phyloP scores from a whole-genome alignment of 2,888 invertebrate genomes.

The Gymnosoma rotundatum region DNA sequence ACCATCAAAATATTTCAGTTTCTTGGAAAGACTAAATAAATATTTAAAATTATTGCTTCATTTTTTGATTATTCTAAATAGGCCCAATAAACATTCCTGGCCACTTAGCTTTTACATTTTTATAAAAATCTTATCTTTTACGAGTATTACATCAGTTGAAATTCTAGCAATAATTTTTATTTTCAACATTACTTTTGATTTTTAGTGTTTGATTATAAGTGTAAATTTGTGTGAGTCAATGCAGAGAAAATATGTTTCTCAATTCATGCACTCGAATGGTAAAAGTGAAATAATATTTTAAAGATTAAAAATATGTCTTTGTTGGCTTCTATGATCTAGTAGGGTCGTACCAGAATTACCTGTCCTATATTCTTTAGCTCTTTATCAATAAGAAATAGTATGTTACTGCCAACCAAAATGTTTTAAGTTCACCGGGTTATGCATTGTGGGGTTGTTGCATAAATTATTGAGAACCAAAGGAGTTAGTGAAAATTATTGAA shows the following conservation, averaged over 20 bases:
- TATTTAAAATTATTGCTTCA: not conserved
- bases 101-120: not conserved
- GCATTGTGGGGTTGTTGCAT: no score
- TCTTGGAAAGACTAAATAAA: no score
- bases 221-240: slow-evolving; percentile 28
- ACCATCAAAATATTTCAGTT: no score
- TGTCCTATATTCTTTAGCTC: no score
- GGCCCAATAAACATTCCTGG: not conserved
- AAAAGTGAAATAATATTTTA: not conserved
- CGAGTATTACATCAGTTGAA: not conserved
- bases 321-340: not conserved
- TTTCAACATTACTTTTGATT: not conserved
- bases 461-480: no score
- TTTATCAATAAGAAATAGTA: no score
- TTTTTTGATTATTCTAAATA: not conserved
- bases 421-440: no score
- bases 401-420: no score
- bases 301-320: not conserved
- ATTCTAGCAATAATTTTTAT: not conserved
- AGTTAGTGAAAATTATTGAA: no score
- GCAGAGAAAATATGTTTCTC: slow-evolving; percentile 17
- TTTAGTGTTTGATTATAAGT: no score
- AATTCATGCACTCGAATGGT: not conserved
- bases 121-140: not conserved
- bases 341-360: no score